Percentiles rank a stretch among this genome's conserved stretches.
phyloP scores from a whole-genome alignment of 1,140 invertebrate species.

The Meloidogyne hapla region DNA sequence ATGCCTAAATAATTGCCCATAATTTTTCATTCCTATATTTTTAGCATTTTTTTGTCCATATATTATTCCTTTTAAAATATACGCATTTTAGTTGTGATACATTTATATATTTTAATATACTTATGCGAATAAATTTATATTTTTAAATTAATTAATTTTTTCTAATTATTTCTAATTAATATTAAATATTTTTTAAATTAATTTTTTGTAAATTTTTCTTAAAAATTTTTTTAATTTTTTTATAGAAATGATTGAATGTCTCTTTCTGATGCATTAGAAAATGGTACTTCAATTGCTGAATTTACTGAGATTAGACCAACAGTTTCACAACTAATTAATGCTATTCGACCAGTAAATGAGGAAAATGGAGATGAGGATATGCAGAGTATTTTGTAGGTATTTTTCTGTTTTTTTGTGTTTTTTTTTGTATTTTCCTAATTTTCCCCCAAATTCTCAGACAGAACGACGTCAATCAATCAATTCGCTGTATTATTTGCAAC shows the following conservation, averaged over 20 bases:
- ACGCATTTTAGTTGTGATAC: neutral
- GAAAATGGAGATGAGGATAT: neutral
- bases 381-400: neutral
- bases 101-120: neutral
- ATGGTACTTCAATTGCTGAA: neutral
- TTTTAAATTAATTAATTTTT: too few relatives aligned
- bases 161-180: too few relatives aligned
- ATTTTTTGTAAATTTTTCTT: neutral
- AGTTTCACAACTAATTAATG: neutral
- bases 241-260: neutral
- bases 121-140: too few relatives aligned
- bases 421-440: neutral
- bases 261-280: neutral
- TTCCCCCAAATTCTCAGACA: neutral
- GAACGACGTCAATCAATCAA: neutral
- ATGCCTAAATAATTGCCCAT: too few relatives aligned
- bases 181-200: too few relatives aligned
- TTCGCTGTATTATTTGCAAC: neutral
- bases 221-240: slow-evolving; percentile 8
- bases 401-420: neutral
- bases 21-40: neutral
- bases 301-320: neutral
- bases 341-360: neutral
- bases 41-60: neutral
- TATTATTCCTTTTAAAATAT: neutral